phyloP scores from a whole-genome alignment of 2,888 invertebrate genomes.

The Microctonus brassicae region DNA sequence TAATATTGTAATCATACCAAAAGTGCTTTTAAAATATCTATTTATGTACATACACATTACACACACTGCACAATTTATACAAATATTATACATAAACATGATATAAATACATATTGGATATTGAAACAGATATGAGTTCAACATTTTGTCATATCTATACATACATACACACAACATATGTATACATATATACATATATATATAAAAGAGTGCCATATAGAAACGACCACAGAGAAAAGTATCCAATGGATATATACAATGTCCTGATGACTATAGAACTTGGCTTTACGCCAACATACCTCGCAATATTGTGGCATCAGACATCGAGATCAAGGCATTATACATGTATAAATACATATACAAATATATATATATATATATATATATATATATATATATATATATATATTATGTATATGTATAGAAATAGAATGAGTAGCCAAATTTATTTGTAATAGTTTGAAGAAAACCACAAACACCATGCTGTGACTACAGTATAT shows the following conservation, averaged over 20 bases:
- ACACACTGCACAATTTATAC: background rate
- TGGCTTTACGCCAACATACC: conserved; percentile 30
- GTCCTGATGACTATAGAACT: conserved; percentile 22
- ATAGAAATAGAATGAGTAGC: background rate
- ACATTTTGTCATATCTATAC: no score
- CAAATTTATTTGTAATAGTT: conserved; percentile 9
- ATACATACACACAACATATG: background rate
- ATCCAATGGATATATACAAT: conserved; percentile 17
- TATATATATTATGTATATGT: no score
- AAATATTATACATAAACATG: no score
- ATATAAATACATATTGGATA: no score
- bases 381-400: no score
- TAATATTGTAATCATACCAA: background rate
- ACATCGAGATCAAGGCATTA: conserved; percentile 1
- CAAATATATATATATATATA: no score
- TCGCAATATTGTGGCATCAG: conserved; percentile 37
- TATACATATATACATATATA: background rate
- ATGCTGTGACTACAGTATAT: conserved; percentile 23
- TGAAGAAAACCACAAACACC: conserved; percentile 12
- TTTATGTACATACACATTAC: background rate
- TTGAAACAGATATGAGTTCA: no score
- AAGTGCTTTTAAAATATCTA: background rate
- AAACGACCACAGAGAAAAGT: conserved; percentile 9
- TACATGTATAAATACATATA: no score
- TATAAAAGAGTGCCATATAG: conserved; percentile 26